These are phyloP conservation scores for Tetranychus urticae DNA, from an alignment of 1,140 invertebrate genomes.

Conservation along the genomic window DNA sequence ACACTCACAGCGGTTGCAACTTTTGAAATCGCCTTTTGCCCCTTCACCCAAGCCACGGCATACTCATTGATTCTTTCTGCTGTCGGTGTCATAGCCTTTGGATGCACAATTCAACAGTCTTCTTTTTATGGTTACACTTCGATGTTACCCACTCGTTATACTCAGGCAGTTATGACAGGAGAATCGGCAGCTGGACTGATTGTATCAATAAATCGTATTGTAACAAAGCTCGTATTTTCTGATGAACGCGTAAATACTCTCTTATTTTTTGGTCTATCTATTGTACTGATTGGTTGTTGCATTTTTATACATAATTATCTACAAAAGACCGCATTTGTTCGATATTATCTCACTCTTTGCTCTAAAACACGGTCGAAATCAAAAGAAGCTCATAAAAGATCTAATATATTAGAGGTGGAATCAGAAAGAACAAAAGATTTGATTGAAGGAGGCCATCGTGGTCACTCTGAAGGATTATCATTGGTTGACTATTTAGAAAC, in stretches of 20 bases:
- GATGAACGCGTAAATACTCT: slow-evolving; percentile 52
- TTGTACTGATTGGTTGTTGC: slow-evolving; percentile 42
- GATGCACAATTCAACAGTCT: slow-evolving; percentile 74
- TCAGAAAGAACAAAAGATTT: background rate
- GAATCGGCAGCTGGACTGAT: slow-evolving; percentile 69
- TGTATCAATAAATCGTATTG: slow-evolving; percentile 52
- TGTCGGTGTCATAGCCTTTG: slow-evolving; percentile 57
- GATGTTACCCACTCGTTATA: slow-evolving; percentile 63
- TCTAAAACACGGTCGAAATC: slow-evolving; percentile 21
- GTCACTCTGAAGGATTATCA: background rate
- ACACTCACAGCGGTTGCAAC: slow-evolving; percentile 55
- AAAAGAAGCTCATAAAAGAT: background rate
- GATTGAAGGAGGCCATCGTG: background rate
- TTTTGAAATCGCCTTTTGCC: slow-evolving; percentile 58
- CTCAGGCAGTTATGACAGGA: slow-evolving; percentile 75
- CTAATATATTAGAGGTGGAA: background rate
- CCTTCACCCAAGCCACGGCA: slow-evolving; percentile 38
- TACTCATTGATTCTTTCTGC: slow-evolving; percentile 60
- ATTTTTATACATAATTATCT: slow-evolving; percentile 43
- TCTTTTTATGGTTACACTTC: slow-evolving; percentile 82
- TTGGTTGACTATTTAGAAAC: background rate
- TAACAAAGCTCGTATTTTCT: slow-evolving; percentile 45
- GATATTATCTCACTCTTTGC: slow-evolving; percentile 50
- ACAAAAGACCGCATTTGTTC: slow-evolving; percentile 49
- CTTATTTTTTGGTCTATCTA: slow-evolving; percentile 56